Conservation (phyloP, 2,797 vertebrate species). For the Psittacula derbiana region DNA sequence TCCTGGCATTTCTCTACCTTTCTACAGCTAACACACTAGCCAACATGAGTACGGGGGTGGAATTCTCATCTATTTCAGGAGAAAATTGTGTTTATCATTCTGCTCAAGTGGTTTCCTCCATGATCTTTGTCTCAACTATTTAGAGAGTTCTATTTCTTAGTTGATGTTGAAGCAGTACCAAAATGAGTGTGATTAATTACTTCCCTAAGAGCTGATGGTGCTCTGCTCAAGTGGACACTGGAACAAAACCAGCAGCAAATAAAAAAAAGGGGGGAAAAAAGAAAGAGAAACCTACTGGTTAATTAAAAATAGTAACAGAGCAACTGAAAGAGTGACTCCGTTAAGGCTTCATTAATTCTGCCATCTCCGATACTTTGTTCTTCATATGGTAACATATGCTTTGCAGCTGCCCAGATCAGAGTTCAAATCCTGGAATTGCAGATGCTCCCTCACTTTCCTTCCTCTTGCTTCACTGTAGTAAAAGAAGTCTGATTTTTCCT, state of each 20-base stretch:
- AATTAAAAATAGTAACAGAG: constrained; percentile 6
- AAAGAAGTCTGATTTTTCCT: background rate
- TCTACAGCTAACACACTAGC: background rate
- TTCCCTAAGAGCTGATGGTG: background rate
- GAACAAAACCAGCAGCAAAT: background rate
- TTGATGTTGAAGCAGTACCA: background rate
- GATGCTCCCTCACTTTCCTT: background rate
- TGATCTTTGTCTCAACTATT: background rate
- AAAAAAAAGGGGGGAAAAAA: background rate
- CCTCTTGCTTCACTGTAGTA: background rate
- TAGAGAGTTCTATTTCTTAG: background rate
- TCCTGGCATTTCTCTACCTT: background rate
- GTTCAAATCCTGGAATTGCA: constrained; percentile 8
- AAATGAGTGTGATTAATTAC: background rate
- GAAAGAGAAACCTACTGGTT: background rate
- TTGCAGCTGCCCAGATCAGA: constrained; percentile 17
- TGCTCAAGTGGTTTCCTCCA: background rate
- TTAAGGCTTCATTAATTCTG: constrained; percentile 1
- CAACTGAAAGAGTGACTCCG: background rate
- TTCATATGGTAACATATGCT: background rate
- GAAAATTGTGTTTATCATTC: background rate
- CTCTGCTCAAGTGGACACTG: background rate
- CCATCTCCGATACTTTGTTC: constrained; percentile 22
- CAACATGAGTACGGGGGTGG: background rate
- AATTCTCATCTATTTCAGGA: background rate